Evolutionary conservation across 2,113 vertebrate species (phyloP).

Genomic region (Noctilio leporinus): DNA sequence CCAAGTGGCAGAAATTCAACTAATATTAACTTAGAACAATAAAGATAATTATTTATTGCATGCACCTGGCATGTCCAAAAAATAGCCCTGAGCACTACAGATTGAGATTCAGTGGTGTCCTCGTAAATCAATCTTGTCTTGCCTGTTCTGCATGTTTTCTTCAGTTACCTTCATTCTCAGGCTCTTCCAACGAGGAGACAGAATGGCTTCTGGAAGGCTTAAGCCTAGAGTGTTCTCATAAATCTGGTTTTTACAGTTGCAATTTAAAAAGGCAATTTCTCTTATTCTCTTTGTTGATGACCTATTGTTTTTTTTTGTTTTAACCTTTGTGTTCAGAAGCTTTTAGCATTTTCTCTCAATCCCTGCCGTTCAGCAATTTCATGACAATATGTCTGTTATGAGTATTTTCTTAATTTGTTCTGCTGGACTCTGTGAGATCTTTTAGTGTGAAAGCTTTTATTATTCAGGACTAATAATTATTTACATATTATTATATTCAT

Average conservation of each 20-base stretch:
- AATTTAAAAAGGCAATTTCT: not conserved
- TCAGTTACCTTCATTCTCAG: not conserved
- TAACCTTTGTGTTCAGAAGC: conserved; percentile 38
- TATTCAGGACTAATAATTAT: not conserved
- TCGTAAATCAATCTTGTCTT: not conserved
- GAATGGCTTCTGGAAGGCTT: not conserved
- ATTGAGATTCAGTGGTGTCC: not conserved
- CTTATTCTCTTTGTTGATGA: conserved; percentile 36
- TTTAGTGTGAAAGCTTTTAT: conserved; percentile 6
- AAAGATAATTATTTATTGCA: not conserved
- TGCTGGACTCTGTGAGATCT: not conserved
- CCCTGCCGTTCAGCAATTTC: not conserved
- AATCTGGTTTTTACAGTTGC: conserved; percentile 31
- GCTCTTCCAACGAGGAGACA: not conserved
- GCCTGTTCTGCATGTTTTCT: not conserved
- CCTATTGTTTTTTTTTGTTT: conserved; percentile 22
- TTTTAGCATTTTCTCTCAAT: conserved; percentile 39
- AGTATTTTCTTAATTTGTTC: conserved; percentile 9
- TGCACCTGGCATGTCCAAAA: not conserved
- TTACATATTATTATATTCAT: not conserved
- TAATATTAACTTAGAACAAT: not conserved
- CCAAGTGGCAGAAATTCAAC: not conserved
- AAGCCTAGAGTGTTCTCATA: not conserved
- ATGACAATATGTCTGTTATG: conserved; percentile 9
- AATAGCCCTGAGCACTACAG: not conserved